Evolutionary conservation across 1,140 invertebrate species (phyloP).

Genomic region (Polypedilum pembai): DNA sequence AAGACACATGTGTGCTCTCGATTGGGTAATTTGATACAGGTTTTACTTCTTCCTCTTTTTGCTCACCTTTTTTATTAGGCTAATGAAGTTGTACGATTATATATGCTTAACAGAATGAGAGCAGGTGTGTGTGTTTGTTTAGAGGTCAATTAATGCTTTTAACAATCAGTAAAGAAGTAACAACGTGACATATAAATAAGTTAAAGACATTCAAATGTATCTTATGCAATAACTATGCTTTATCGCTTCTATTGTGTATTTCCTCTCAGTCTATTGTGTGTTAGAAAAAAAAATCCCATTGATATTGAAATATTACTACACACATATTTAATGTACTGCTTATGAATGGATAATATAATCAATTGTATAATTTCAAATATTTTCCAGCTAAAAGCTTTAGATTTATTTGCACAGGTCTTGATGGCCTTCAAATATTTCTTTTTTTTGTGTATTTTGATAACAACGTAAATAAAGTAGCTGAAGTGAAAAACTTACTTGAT

Average conservation of each 20-base stretch:
- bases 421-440: background rate
- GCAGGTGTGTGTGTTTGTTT: slow-evolving; percentile 8
- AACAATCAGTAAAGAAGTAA: no score
- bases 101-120: background rate
- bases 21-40: background rate
- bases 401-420: background rate
- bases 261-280: background rate
- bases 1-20: background rate
- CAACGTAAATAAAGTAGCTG: background rate
- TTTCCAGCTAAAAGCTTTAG: background rate
- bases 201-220: background rate
- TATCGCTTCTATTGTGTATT: slow-evolving; percentile 5
- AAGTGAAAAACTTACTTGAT: background rate
- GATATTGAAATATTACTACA: background rate
- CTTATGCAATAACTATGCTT: background rate
- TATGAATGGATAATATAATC: background rate
- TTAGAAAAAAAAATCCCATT: background rate
- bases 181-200: background rate
- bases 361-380: background rate
- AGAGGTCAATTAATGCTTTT: background rate
- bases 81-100: background rate
- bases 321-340: background rate
- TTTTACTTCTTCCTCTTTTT: background rate
- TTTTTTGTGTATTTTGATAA: background rate
- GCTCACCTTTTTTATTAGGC: background rate